Evolutionary conservation across 2,888 invertebrate genomes (phyloP).

Genomic region (Lasioglossum morio): DNA sequence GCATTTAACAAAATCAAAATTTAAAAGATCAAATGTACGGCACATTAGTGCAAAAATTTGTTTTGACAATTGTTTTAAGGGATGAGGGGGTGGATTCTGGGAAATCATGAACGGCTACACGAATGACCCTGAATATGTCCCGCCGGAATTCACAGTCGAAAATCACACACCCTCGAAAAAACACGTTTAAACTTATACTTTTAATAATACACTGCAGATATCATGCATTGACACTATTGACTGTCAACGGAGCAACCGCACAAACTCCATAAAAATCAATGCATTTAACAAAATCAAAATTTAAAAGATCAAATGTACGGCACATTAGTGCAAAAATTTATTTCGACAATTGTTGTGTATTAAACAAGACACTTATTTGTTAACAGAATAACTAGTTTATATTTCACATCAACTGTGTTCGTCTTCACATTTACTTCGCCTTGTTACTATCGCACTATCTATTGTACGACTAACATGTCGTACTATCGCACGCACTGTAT

Average conservation of each 20-base stretch:
- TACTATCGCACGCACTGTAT: too few relatives aligned
- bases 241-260: neutral
- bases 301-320: neutral
- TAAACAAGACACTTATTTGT: too few relatives aligned
- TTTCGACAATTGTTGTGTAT: too few relatives aligned
- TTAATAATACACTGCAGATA: neutral
- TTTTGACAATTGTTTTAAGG: too few relatives aligned
- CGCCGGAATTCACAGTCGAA: neutral
- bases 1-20: neutral
- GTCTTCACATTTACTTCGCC: too few relatives aligned
- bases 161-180: neutral
- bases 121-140: constrained; percentile 12
- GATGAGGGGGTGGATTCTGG: constrained; percentile 32
- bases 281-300: neutral
- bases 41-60: too few relatives aligned
- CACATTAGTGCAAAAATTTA: too few relatives aligned
- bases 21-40: neutral
- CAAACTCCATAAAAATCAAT: neutral
- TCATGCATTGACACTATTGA: neutral
- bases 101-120: constrained; percentile 35
- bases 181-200: neutral
- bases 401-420: too few relatives aligned
- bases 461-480: too few relatives aligned
- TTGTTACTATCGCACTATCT: too few relatives aligned
- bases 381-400: too few relatives aligned